Evolutionary conservation across 2,888 invertebrate species (phyloP).

Genomic region (Tillus elongatus): DNA sequence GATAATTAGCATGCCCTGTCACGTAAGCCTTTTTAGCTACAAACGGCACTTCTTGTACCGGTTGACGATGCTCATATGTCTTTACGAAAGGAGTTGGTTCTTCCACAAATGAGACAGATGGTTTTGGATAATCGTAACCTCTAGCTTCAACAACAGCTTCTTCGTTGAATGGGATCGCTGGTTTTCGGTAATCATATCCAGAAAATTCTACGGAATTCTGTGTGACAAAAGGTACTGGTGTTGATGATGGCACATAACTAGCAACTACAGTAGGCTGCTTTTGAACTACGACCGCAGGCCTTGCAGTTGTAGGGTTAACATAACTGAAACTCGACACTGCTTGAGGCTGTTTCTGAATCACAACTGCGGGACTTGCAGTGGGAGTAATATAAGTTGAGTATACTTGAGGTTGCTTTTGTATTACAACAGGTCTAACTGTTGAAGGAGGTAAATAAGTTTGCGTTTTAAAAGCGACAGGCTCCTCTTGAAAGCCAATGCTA

Average conservation of each 20-base stretch:
- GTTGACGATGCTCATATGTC: slow-evolving; percentile 24
- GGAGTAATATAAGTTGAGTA: no score
- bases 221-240: background rate
- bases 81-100: slow-evolving; percentile 6
- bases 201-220: slow-evolving; percentile 7
- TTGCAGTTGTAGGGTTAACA: slow-evolving; percentile 14
- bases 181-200: slow-evolving; percentile 35
- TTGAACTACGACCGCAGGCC: background rate
- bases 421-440: slow-evolving; percentile 13
- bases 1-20: slow-evolving; percentile 20
- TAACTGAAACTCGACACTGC: slow-evolving; percentile 23
- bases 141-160: slow-evolving; percentile 14
- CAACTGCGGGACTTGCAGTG: slow-evolving; percentile 24
- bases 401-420: no score
- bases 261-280: slow-evolving; percentile 27
- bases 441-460: no score
- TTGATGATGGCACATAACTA: slow-evolving; percentile 19
- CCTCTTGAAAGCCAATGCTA: slow-evolving; percentile 35
- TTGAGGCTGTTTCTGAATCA: slow-evolving; percentile 17
- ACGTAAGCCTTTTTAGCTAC: slow-evolving; percentile 35
- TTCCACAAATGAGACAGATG: background rate
- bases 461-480: no score
- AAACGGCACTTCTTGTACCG: slow-evolving; percentile 32
- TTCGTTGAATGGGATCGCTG: slow-evolving; percentile 35
- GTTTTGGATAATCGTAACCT: slow-evolving; percentile 7